These are phyloP conservation scores for Drosophila pruinosa DNA, from an alignment of 1,140 invertebrate genomes.

Conservation along the genomic window DNA sequence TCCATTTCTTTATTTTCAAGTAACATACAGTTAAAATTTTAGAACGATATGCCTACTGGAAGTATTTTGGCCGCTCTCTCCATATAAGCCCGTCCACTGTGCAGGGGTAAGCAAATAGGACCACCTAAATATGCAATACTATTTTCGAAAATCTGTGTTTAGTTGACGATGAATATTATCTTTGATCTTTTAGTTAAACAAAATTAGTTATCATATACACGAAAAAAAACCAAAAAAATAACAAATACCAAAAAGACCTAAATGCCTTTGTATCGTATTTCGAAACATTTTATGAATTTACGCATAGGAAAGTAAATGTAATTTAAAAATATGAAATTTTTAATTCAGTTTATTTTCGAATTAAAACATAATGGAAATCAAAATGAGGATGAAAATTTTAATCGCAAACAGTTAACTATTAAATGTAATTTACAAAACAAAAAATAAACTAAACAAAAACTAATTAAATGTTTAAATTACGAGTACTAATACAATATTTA, in stretches of 20 bases:
- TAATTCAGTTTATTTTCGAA: constrained; percentile 70
- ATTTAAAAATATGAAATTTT: constrained; percentile 31
- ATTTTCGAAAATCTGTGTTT: constrained; percentile 42
- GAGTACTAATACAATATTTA: constrained; percentile 73
- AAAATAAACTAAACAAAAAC: constrained; percentile 29
- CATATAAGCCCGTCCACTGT: too few relatives aligned
- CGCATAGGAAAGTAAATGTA: constrained; percentile 47
- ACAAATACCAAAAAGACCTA: constrained; percentile 56
- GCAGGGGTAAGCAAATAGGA: constrained; percentile 47
- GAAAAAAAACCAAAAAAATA: constrained; percentile 24
- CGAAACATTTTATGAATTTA: constrained; percentile 78
- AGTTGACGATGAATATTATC: constrained; percentile 16
- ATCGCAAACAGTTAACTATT: constrained; percentile 78
- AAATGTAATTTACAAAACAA: constrained; percentile 67
- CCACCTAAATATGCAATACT: constrained; percentile 76
- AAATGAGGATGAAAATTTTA: constrained; percentile 60
- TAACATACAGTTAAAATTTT: too few relatives aligned
- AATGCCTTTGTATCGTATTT: constrained; percentile 79
- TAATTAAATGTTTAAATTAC: constrained; percentile 53
- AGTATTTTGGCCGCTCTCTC: too few relatives aligned
- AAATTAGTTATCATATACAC: constrained; percentile 48
- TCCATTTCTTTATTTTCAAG: too few relatives aligned
- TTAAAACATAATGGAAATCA: constrained; percentile 60
- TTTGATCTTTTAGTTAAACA: constrained; percentile 43
- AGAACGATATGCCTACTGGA: too few relatives aligned